Evolutionary conservation across 1,140 invertebrate species (phyloP).

Genomic region (Diachasmimorpha longicaudata): DNA sequence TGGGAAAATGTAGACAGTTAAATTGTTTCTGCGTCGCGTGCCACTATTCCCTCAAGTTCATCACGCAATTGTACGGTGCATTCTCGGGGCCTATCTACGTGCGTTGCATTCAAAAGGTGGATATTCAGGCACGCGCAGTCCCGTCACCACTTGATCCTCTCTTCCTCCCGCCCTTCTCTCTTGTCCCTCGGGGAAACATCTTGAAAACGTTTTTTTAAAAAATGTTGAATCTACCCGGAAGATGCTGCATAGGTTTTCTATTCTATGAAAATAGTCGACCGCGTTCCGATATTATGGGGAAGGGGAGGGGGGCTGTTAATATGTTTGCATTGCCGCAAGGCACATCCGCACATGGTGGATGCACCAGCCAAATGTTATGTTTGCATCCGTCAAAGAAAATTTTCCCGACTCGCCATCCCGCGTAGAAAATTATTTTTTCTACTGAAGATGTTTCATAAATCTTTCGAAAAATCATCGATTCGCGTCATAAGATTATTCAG

Average conservation of each 20-base stretch:
- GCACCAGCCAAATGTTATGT: neutral
- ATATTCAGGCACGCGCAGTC: neutral
- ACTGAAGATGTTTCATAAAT: too few species aligned
- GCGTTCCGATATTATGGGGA: neutral
- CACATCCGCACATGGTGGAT: neutral
- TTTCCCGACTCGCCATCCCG: neutral
- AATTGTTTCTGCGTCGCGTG: neutral
- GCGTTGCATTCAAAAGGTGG: neutral
- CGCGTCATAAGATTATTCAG: too few species aligned
- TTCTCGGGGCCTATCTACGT: neutral
- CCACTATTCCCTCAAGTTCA: neutral
- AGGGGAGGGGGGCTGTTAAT: neutral
- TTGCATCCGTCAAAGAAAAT: neutral
- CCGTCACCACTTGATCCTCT: neutral
- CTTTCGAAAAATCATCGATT: too few species aligned
- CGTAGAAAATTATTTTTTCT: too few species aligned
- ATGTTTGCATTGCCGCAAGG: neutral
- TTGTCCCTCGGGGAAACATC: too few species aligned
- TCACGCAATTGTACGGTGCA: constrained; percentile 6
- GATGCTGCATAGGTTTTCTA: neutral
- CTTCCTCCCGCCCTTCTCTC: too few species aligned
- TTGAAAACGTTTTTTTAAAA: neutral
- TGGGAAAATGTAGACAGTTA: neutral
- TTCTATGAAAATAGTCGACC: neutral
- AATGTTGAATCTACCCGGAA: neutral